These are phyloP conservation scores for Prionailurus viverrinus DNA, from an alignment of 2,113 vertebrate genomes.

Conservation along the genomic window DNA sequence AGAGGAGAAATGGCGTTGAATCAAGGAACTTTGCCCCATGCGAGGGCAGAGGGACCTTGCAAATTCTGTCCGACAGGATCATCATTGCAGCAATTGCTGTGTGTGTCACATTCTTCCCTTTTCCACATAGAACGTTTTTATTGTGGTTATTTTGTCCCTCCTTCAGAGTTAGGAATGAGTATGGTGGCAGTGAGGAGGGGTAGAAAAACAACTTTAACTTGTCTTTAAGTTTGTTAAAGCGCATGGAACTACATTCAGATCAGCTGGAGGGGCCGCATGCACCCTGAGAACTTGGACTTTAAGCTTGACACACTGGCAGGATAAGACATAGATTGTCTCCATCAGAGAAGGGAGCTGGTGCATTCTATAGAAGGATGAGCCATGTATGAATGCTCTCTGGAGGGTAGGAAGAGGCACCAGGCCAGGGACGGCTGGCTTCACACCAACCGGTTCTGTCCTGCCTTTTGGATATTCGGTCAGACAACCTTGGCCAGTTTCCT, in stretches of 20 bases:
- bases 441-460: too few relatives aligned
- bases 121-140: background rate
- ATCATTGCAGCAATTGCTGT: background rate
- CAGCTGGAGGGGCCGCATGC: too few relatives aligned
- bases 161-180: background rate
- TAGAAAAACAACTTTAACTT: background rate
- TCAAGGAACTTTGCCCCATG: background rate
- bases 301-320: background rate
- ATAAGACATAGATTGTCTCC: background rate
- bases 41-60: background rate
- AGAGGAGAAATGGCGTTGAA: background rate
- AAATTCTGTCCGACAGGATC: background rate
- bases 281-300: background rate
- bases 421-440: background rate
- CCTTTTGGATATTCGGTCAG: background rate
- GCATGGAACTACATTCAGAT: background rate
- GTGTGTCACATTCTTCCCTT: background rate
- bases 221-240: background rate
- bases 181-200: accelerated
- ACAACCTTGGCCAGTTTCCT: background rate
- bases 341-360: too few relatives aligned
- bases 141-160: background rate
- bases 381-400: background rate
- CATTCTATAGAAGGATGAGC: background rate
- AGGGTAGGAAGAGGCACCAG: background rate